These are phyloP conservation scores for Julus scanicus DNA, from an alignment of 2,888 invertebrate genomes.

Conservation along the genomic window DNA sequence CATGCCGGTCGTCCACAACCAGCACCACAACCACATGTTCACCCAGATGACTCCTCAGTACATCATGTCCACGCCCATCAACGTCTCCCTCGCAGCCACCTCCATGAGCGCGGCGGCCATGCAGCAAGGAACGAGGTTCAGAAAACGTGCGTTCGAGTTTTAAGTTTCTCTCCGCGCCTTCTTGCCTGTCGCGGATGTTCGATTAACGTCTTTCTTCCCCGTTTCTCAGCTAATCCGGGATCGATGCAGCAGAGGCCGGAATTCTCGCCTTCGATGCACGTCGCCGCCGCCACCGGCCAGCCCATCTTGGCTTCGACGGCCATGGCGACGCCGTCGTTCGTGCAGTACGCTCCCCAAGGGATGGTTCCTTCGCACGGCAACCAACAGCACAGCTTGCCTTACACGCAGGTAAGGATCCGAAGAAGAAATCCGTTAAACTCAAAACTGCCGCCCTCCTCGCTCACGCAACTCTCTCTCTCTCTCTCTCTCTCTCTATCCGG, in stretches of 20 bases:
- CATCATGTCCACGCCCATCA: conserved; percentile 59
- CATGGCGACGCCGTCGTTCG: conserved; percentile 69
- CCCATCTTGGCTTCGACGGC: conserved; percentile 85
- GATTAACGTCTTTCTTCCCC: background rate
- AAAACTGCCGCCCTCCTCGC: background rate
- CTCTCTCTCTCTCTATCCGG: background rate
- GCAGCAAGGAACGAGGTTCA: conserved; percentile 63
- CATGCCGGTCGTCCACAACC: conserved; percentile 58
- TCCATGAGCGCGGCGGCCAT: conserved; percentile 57
- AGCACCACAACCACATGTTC: conserved; percentile 61
- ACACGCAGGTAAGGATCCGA: conserved; percentile 56
- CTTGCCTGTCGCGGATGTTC: too few species aligned
- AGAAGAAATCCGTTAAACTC: background rate
- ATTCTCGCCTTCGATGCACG: conserved; percentile 72
- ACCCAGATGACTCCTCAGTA: conserved; percentile 63
- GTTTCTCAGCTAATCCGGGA: conserved; percentile 57
- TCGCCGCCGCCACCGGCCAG: conserved; percentile 82
- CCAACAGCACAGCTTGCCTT: conserved; percentile 58
- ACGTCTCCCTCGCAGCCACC: conserved; percentile 49
- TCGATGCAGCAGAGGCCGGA: conserved; percentile 61
- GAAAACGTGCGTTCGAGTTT: conserved; percentile 64
- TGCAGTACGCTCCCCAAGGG: conserved; percentile 59
- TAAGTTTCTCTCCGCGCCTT: conserved; percentile 57
- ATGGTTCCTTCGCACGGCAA: conserved; percentile 59
- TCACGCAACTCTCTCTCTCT: background rate